These are phyloP conservation scores for Phymorhynchus buccinoides DNA, from an alignment of 1,140 invertebrate genomes.

Conservation along the genomic window DNA sequence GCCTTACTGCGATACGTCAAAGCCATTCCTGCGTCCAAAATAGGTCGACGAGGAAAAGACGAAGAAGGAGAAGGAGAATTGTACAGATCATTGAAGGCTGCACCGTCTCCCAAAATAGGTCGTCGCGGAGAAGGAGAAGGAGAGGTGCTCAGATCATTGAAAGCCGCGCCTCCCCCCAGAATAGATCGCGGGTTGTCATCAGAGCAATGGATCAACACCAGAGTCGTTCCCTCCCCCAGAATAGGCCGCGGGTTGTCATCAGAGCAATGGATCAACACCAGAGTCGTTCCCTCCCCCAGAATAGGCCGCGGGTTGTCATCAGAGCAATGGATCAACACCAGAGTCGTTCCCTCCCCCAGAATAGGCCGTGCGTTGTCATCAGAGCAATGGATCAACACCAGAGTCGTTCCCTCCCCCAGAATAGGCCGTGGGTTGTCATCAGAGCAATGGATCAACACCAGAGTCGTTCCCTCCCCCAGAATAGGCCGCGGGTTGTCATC, in stretches of 20 bases:
- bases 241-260: too few relatives aligned
- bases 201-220: too few relatives aligned
- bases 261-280: too few relatives aligned
- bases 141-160: not conserved
- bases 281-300: not conserved
- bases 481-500: too few relatives aligned
- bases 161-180: not conserved
- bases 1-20: not conserved
- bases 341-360: not conserved
- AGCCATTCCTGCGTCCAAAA: not conserved
- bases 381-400: too few relatives aligned
- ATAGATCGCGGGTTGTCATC: too few relatives aligned
- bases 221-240: not conserved
- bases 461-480: not conserved
- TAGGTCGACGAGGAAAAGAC: not conserved
- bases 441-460: too few relatives aligned
- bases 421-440: too few relatives aligned
- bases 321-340: too few relatives aligned
- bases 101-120: not conserved
- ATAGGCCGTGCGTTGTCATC: too few relatives aligned
- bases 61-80: not conserved
- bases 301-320: too few relatives aligned
- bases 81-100: not conserved
- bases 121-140: not conserved
- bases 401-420: not conserved